Percentiles rank a stretch among this genome's conserved stretches.
Conservation (phyloP, 2,113 vertebrate species). For the Scalopus aquaticus region DNA sequence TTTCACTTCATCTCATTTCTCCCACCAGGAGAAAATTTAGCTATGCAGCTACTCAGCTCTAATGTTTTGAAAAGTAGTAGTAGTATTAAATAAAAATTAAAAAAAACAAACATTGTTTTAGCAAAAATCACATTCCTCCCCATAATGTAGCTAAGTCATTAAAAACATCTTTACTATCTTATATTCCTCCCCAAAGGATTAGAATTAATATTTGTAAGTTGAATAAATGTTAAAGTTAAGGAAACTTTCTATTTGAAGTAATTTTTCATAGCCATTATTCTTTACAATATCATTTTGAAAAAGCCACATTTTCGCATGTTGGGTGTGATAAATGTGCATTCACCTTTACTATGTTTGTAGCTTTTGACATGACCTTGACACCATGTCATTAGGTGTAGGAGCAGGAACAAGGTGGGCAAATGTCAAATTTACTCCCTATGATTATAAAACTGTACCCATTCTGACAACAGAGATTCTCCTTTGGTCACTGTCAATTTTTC, state of each 20-base stretch:
- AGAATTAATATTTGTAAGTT: conserved; percentile 7
- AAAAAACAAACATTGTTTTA: conserved; percentile 47
- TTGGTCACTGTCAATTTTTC: background rate
- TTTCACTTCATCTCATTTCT: conserved; percentile 2
- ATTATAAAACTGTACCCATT: background rate
- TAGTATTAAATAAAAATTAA: conserved; percentile 42
- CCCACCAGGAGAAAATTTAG: background rate
- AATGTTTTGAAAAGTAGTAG: background rate
- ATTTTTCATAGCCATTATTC: background rate
- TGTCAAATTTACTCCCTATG: background rate
- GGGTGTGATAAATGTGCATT: background rate
- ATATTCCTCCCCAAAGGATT: background rate
- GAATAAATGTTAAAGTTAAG: conserved; percentile 27
- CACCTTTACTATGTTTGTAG: background rate
- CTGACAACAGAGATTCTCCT: background rate
- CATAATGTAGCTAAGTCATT: conserved; percentile 2
- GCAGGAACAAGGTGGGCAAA: background rate
- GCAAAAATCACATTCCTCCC: background rate
- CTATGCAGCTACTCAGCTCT: background rate
- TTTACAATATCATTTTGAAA: conserved; percentile 1
- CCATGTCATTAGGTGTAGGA: no score
- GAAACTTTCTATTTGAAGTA: conserved; percentile 12
- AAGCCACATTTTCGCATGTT: background rate
- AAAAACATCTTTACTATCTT: background rate
- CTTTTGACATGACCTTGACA: background rate